Percentiles rank a stretch among this genome's conserved stretches.
phyloP scores from a whole-genome alignment of 2,888 invertebrate genomes.

The Apodemia zela region DNA sequence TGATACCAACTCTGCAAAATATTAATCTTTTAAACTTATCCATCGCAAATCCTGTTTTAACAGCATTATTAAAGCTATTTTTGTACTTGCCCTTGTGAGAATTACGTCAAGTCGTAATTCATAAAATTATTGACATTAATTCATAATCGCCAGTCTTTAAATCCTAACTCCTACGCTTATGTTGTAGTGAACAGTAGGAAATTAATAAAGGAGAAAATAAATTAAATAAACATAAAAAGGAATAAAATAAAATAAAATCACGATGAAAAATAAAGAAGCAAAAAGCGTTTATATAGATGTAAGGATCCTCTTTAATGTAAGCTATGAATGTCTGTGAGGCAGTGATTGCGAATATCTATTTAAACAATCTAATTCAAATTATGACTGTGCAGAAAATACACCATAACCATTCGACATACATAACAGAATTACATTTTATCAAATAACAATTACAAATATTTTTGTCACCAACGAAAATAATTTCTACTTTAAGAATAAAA shows the following conservation, averaged over 20 bases:
- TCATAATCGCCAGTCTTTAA: background rate
- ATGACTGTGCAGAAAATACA: constrained; percentile 39
- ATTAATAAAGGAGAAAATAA: constrained; percentile 59
- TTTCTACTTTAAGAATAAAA: constrained; percentile 2
- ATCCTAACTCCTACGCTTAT: constrained; percentile 24
- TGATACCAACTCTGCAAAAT: constrained; percentile 39
- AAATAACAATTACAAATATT: constrained; percentile 12
- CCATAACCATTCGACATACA: constrained; percentile 26
- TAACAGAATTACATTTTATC: constrained; percentile 15
- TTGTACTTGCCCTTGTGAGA: constrained; percentile 34
- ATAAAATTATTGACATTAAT: constrained; percentile 27
- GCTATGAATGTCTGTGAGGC: constrained; percentile 80
- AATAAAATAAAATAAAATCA: constrained; percentile 50
- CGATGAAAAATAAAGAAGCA: constrained; percentile 65
- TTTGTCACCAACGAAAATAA: constrained; percentile 10
- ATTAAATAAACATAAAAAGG: constrained; percentile 46
- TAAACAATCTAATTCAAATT: constrained; percentile 42
- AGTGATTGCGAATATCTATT: constrained; percentile 74
- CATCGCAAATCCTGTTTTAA: constrained; percentile 32
- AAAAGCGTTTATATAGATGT: constrained; percentile 64
- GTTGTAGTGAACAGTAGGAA: constrained; percentile 42
- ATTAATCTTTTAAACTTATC: constrained; percentile 32
- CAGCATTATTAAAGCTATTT: constrained; percentile 41
- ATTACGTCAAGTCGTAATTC: constrained; percentile 30
- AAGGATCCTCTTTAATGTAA: constrained; percentile 62